Percentiles rank a stretch among this genome's conserved stretches.
Conservation (phyloP, 1,140 invertebrate genomes). For the Euura saliciscinereae region DNA sequence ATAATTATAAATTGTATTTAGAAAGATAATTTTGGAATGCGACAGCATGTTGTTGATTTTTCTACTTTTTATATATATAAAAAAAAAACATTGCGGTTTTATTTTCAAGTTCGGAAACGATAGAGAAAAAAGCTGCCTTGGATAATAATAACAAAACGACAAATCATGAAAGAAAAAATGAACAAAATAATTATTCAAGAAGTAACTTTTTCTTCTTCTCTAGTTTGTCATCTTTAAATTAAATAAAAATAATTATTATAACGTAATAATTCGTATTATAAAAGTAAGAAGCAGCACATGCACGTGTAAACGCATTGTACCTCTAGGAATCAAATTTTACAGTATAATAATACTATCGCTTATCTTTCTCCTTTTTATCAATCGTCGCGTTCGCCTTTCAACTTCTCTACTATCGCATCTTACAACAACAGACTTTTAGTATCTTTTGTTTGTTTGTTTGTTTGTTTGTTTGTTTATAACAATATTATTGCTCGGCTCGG, state of each 20-base stretch:
- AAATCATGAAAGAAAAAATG: not conserved
- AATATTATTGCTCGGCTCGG: not conserved
- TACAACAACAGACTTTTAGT: too few species aligned
- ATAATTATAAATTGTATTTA: not conserved
- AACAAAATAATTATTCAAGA: not conserved
- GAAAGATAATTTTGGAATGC: constrained; percentile 6
- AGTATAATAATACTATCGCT: not conserved
- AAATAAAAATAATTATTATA: not conserved
- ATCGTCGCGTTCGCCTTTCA: too few species aligned
- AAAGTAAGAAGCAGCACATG: not conserved
- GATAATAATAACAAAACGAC: not conserved
- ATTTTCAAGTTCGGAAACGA: not conserved
- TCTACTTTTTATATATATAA: not conserved
- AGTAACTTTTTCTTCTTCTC: too few species aligned
- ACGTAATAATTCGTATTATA: not conserved
- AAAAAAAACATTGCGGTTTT: not conserved
- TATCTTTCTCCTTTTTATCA: not conserved
- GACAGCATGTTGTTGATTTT: not conserved
- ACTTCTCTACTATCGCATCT: too few species aligned
- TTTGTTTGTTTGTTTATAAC: not conserved
- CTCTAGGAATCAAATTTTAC: constrained; percentile 1
- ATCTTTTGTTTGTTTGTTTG: too few species aligned
- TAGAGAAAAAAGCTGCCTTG: not conserved
- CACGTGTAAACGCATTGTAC: not conserved
- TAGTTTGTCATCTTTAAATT: too few species aligned